Percentiles rank a stretch among this genome's conserved stretches.
phyloP scores from a whole-genome alignment of 2,797 vertebrate species.

The Carduelis carduelis region DNA sequence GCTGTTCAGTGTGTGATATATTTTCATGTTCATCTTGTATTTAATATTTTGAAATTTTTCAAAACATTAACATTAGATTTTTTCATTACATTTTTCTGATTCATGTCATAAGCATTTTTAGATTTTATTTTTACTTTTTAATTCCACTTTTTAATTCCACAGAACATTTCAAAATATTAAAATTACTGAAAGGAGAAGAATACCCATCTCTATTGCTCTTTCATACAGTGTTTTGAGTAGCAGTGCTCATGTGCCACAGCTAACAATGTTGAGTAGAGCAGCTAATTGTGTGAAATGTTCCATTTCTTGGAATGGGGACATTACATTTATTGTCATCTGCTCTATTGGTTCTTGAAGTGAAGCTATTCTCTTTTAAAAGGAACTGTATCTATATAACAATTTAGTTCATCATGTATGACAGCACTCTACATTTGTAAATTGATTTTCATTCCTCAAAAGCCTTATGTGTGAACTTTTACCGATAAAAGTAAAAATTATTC shows the following conservation, averaged over 20 bases:
- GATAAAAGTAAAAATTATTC: not conserved
- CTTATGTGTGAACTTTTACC: not conserved
- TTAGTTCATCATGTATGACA: not conserved
- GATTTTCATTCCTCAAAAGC: not conserved
- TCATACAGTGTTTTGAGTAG: not conserved
- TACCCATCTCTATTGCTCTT: not conserved
- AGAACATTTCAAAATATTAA: not conserved
- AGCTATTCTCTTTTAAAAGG: not conserved
- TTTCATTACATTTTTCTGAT: not conserved
- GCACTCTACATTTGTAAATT: not conserved
- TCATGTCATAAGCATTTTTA: not conserved
- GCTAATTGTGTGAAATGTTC: conserved; percentile 11
- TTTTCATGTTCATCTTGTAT: not conserved
- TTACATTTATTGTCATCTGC: conserved; percentile 6
- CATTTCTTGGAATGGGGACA: not conserved
- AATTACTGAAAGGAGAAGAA: not conserved
- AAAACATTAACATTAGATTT: not conserved
- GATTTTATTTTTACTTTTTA: not conserved
- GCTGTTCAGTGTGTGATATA: not conserved
- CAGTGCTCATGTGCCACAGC: not conserved
- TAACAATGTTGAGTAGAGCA: not conserved
- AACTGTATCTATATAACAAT: not conserved
- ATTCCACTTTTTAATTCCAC: not conserved
- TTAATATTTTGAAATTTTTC: not conserved
- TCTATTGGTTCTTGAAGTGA: not conserved